Evolutionary conservation across 2,888 invertebrate species (phyloP), one percentile per base, ranked within the genome.

Genomic region (Drosophila koepferae): DNA sequence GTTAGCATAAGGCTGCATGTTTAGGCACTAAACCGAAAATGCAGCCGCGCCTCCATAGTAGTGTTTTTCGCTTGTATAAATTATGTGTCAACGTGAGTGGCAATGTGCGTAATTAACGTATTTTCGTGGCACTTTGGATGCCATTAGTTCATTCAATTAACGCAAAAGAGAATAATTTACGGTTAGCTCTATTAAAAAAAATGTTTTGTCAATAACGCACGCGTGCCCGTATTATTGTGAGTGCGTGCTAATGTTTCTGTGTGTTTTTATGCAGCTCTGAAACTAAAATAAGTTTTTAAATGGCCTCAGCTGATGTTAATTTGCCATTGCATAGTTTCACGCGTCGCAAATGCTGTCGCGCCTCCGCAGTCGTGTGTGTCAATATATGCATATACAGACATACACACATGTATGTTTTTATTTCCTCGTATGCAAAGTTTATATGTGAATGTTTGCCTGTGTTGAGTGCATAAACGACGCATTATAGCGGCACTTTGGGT

Each of bases 251-350:
- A 28, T 20, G 41, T n/a, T n/a, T 55, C 12, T 4, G 18, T 23
- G 12, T 23, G 48, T 48, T 44, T 28, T 18, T 51, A 38, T 63
- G 48, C 56, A 53, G 65, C 49, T 36, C 55, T 59, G 23, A 62
- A 82, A 76, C 44, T 71, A 54, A 77, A 77, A 81, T 66, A 62
- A 65, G 43, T 63, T 78, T 61, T 49, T 40, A 55, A 49, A 51
- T 55, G 44, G 28, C 44, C 65, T 34, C 20, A 20, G 54, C 41
- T 60, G 63, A 18, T 62, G 60, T 60, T 28, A 41, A 49, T 68
- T 77, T 60, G 51, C 14, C 48, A 53, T 53, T 74, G 78, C 70
- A 84, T 77, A 77, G 56, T 72, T 78, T 81, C 63, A 72, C 69
- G 82, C 79, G 72, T 49, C 5, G 44, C 49, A 60, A 60, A 44